phyloP scores from a whole-genome alignment of 2,888 invertebrate species.

The Atethmia centrago region DNA sequence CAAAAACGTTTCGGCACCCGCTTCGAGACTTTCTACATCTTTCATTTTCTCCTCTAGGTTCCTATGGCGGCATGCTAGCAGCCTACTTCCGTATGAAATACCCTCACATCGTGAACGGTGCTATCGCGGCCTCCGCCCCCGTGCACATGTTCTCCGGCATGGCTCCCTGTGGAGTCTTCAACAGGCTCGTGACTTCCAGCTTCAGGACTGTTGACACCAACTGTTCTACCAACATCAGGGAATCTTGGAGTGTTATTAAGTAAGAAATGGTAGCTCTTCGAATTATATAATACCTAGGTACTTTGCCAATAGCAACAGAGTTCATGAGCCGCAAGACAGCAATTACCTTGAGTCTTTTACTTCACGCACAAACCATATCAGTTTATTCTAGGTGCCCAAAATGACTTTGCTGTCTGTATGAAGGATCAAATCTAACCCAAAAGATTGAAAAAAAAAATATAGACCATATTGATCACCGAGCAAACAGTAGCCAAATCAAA shows the following conservation, averaged over 20 bases:
- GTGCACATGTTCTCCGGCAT: slow-evolving; percentile 96
- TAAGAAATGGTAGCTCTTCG: slow-evolving; percentile 69
- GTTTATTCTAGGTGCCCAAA: neutral
- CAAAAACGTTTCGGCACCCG: neutral
- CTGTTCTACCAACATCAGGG: slow-evolving; percentile 93
- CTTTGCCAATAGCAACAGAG: neutral
- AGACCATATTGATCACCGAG: neutral
- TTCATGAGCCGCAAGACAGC: neutral
- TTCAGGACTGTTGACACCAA: slow-evolving; percentile 89
- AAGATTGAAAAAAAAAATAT: neutral
- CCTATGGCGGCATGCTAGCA: slow-evolving; percentile 99
- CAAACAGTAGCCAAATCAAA: neutral
- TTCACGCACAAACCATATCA: neutral
- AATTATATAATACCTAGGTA: neutral
- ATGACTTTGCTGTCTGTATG: neutral
- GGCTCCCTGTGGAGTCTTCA: slow-evolving; percentile 94
- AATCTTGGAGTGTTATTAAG: slow-evolving; percentile 95
- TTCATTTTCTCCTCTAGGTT: slow-evolving; percentile 91
- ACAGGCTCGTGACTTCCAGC: slow-evolving; percentile 94
- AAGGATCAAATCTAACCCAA: neutral
- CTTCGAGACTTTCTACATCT: too few relatives aligned
- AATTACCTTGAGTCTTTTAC: too few relatives aligned
- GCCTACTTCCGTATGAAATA: slow-evolving; percentile 99
- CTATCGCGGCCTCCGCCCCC: slow-evolving; percentile 98
- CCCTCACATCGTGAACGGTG: slow-evolving; percentile 96